Evolutionary conservation across 2,113 vertebrate species (phyloP).

Genomic region (Oophaga pumilio): DNA sequence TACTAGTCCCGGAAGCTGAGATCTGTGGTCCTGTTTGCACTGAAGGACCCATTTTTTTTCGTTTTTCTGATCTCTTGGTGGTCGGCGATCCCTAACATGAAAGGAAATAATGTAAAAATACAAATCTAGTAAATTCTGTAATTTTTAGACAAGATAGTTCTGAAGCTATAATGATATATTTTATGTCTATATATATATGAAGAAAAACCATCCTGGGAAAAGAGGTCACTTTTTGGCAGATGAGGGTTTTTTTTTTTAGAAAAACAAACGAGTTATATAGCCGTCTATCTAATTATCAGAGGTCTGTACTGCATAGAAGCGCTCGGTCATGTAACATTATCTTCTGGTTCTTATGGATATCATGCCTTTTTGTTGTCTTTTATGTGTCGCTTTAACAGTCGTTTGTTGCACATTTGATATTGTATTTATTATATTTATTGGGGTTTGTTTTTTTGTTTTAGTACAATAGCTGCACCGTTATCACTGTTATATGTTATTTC

Average conservation of each 20-base stretch:
- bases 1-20: not conserved
- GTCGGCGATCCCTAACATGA: too few species aligned
- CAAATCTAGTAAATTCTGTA: not conserved
- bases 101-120: too few species aligned
- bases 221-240: not conserved
- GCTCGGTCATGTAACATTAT: not conserved
- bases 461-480: not conserved
- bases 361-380: not conserved
- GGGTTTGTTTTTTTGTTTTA: not conserved
- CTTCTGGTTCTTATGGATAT: not conserved
- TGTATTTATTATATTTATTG: constrained; percentile 52
- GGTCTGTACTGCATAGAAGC: not conserved
- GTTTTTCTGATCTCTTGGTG: too few species aligned
- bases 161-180: not conserved
- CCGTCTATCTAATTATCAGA: not conserved
- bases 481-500: not conserved
- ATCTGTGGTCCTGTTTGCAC: not conserved
- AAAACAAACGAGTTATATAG: not conserved
- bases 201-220: not conserved
- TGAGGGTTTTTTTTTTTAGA: not conserved
- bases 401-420: not conserved
- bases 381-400: not conserved
- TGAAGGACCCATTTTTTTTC: too few species aligned
- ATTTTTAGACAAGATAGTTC: not conserved
- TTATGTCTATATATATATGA: not conserved